Evolutionary conservation across 2,797 vertebrate genomes (phyloP).

Genomic region (Channallabes apus): DNA sequence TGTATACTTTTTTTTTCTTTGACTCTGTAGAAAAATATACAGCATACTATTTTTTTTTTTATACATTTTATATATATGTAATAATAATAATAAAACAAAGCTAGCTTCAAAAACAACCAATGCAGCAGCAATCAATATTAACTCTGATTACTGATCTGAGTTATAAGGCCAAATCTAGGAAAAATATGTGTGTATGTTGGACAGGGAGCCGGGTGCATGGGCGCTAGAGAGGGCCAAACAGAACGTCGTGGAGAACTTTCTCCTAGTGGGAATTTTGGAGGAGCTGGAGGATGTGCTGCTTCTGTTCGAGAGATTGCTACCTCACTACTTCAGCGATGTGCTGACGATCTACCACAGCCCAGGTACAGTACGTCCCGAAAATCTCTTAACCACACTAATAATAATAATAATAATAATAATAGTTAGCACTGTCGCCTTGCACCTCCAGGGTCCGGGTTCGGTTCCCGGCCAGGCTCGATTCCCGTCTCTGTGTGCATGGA

Average conservation of each 20-base stretch:
- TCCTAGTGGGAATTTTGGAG: constrained; percentile 95
- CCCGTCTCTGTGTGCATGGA: too few species aligned
- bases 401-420: too few species aligned
- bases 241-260: constrained; percentile 95
- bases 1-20: too few species aligned
- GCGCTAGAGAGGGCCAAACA: constrained; percentile 94
- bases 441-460: too few species aligned
- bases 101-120: neutral
- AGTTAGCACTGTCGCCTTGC: too few species aligned
- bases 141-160: neutral
- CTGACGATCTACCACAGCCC: constrained; percentile 96
- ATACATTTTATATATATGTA: too few species aligned
- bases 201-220: constrained; percentile 96
- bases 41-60: too few species aligned
- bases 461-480: too few species aligned
- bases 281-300: constrained; percentile 98
- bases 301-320: constrained; percentile 95
- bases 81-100: too few species aligned
- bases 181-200: constrained; percentile 24
- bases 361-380: constrained; percentile 75
- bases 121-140: neutral
- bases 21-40: too few species aligned
- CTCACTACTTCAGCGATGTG: constrained; percentile 97
- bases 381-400: too few species aligned
- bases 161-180: too few species aligned